Base-by-base conservation (phyloP, 1,140 invertebrate species). In the Magallana angulata region DNA sequence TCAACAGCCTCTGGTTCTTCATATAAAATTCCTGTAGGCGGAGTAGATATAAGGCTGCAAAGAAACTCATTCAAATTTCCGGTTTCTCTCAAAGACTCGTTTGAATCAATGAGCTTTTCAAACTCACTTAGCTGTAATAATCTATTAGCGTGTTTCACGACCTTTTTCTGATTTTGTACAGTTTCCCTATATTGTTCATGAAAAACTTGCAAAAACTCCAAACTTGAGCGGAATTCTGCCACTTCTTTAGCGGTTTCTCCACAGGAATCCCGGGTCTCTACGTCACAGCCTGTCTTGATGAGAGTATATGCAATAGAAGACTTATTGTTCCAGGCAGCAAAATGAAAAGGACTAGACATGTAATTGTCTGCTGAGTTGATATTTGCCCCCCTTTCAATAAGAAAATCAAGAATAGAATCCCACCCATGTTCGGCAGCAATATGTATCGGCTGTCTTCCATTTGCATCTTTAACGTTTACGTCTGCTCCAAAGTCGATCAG, bases 291-390 rank as follows among this genome's bases (percentile, higher is more conserved):
- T 2, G n/a, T 1, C 16, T 81, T 62, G 36, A 87, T n/a, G 7
- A 87, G 85, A 5, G 56, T 60, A 60, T 82, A 76, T 87, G 58
- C 56, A n/a, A 82, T 59, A 18, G 16, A 36, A 11, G 36, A n/a
- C 12, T 59, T 60, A 59, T 82, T 57, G 5, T 60, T 57, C 85
- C 85, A 87, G 16, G 76, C 76, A 24, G 85, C 76, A 64, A 87
- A 82, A 64, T 87, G 85, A 16, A 87, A 56, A 14, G 85, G 76
- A 6, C 76, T 62, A n/a, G 85, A 87, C 68, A 57, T 11, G n/a
- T 82, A 60, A 14, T 56, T 82, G 36, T 87, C 59, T 82, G 16
- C 36, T 36, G 80, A 30, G 56, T 87, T 82, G 0, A 82, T 57
- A n/a, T 60, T 62, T 82, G 85, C 85, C 5, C 85, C 85, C 14